Conservation (phyloP, 2,113 vertebrate species). For the Anhinga anhinga region DNA sequence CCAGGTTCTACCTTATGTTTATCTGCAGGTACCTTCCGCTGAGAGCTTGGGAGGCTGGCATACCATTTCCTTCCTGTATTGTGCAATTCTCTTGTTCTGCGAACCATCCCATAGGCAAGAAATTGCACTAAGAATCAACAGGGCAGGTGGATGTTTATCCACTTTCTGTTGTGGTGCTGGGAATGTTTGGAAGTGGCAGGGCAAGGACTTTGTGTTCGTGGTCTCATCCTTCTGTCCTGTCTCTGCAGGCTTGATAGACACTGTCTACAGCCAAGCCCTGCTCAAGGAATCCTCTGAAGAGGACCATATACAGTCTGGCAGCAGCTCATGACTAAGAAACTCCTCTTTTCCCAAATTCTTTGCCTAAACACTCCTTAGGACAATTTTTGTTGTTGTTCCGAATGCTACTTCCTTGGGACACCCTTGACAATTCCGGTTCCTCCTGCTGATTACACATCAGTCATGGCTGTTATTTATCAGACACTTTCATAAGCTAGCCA, state of each 20-base stretch:
- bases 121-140: background rate
- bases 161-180: background rate
- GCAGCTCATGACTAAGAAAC: background rate
- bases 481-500: background rate
- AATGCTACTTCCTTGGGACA: background rate
- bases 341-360: background rate
- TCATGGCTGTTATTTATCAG: background rate
- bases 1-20: background rate
- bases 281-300: background rate
- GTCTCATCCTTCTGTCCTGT: background rate
- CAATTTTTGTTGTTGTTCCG: conserved; percentile 13
- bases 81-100: background rate
- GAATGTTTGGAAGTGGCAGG: background rate
- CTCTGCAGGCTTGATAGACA: background rate
- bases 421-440: background rate
- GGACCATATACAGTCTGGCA: background rate
- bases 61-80: background rate
- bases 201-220: background rate
- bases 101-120: background rate
- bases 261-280: background rate
- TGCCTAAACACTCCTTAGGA: background rate
- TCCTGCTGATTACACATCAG: background rate
- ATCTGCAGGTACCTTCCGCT: background rate
- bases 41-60: background rate
- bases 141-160: background rate